Conservation (phyloP, 2,113 vertebrate species). For the Dasyprocta punctata region DNA sequence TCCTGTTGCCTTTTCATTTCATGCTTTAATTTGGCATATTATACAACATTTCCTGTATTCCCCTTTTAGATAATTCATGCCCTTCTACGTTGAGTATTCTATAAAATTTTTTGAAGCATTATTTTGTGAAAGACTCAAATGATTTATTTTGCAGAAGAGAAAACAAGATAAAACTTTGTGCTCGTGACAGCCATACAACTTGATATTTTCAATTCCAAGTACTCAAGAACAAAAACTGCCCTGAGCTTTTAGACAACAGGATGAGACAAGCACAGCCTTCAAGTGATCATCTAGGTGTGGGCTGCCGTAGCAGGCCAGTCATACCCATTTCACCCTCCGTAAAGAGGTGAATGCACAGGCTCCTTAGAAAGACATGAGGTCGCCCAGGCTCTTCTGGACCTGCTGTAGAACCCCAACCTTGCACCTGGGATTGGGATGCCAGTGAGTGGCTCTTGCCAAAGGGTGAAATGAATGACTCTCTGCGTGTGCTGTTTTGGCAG, state of each 20-base stretch:
- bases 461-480: neutral
- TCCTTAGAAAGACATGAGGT: neutral
- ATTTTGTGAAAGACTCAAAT: constrained; percentile 48
- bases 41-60: neutral
- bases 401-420: fast-evolving
- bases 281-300: neutral
- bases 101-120: constrained; percentile 32
- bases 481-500: constrained; percentile 63
- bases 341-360: neutral
- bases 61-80: constrained; percentile 55
- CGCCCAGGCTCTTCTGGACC: neutral
- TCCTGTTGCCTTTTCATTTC: constrained; percentile 54
- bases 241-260: neutral
- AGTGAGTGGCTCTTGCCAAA: neutral
- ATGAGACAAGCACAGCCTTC: neutral
- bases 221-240: constrained; percentile 36
- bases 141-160: constrained; percentile 6
- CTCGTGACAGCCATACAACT: neutral
- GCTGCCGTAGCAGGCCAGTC: neutral
- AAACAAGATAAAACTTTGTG: neutral
- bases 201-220: neutral
- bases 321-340: neutral
- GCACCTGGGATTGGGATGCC: neutral
- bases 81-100: constrained; percentile 7
- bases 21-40: constrained; percentile 61